Base-by-base conservation (phyloP, 2,888 invertebrate genomes). In the Resseliella maxima region DNA sequence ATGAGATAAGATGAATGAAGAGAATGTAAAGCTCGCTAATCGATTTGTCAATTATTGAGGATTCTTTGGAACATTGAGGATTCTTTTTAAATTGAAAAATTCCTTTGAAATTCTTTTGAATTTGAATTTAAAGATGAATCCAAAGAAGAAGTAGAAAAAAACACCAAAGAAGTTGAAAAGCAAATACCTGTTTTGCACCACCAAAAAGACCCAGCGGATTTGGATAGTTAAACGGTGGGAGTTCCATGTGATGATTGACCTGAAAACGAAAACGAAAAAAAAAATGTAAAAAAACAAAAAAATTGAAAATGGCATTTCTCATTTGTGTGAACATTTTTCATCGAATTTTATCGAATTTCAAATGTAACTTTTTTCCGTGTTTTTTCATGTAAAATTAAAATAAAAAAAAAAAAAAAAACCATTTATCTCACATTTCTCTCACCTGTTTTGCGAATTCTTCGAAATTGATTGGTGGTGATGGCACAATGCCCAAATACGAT, bases 151-250 rank as follows among this genome's bases (percentile, higher is more conserved):
- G 24, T 54, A 18, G 24, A 10, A 54, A 54, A 54, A 54, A 54
- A 54, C n/a, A 54, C 10, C 54, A n/a, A 3, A n/a, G 18, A 54
- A 54, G 18, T 10, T n/a, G 31, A 27, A 72, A 35, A 41, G 3
- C 1, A 64, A 90, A 92, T 89, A 95, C 95, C 92, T 94, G 93
- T 92, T 95, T 96, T 72, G 93, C 92, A 0, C 94, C 96, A 2
- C 96, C 96, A 50, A 95, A 92, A 86, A 93, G 92, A 0, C 93
- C 93, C 86, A 96, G 90, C 0, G 96, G 96, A 92, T 98, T 98
- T 54, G 94, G 94, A 90, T 95, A 97, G 90, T 95, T 96, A 91
- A 98, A 98, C 0, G 98, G 98, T 1, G 96, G 95, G 89, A 93
- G 92, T 90, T 97, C 95, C 91, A 97, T 94, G 90, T 96, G 95